Conservation (phyloP, 2,888 invertebrate genomes). For the Eudasyphora cyanicolor region DNA sequence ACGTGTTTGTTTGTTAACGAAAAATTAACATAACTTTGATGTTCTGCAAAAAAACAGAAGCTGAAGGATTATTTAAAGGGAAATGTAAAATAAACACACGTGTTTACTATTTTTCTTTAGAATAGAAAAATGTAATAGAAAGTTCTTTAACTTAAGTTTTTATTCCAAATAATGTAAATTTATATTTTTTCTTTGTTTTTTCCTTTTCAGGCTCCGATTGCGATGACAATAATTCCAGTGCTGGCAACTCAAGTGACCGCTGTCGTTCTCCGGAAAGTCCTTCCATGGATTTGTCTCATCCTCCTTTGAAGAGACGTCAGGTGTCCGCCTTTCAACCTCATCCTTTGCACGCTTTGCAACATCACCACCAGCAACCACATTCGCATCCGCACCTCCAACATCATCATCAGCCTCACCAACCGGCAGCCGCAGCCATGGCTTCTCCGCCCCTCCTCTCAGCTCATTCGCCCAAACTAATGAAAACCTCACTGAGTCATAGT, state of each 20-base stretch:
- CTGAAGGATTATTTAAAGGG: too few relatives aligned
- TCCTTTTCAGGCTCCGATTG: conserved; percentile 76
- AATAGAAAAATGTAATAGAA: background rate
- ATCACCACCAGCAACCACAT: conserved; percentile 54
- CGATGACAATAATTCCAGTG: conserved; percentile 79
- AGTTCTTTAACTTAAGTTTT: background rate
- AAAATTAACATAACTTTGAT: conserved; percentile 53
- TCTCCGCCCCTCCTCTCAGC: conserved; percentile 3
- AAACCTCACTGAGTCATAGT: conserved; percentile 29
- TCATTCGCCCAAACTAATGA: conserved; percentile 48
- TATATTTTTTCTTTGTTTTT: conserved; percentile 22
- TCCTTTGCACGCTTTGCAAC: conserved; percentile 50
- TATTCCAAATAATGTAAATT: conserved; percentile 30
- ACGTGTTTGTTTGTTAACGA: background rate
- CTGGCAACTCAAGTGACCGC: conserved; percentile 78
- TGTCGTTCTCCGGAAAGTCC: conserved; percentile 78
- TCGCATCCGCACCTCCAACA: conserved; percentile 50
- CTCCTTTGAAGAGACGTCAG: conserved; percentile 69
- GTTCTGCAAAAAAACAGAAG: conserved; percentile 7
- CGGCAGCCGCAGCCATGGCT: conserved; percentile 2
- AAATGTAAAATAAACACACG: conserved; percentile 55
- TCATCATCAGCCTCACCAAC: conserved; percentile 4
- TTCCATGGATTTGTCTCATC: conserved; percentile 69
- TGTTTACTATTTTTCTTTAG: conserved; percentile 12
- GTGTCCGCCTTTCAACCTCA: conserved; percentile 63